phyloP scores from a whole-genome alignment of 2,113 vertebrate species.

The Psilopogon haemacephalus region DNA sequence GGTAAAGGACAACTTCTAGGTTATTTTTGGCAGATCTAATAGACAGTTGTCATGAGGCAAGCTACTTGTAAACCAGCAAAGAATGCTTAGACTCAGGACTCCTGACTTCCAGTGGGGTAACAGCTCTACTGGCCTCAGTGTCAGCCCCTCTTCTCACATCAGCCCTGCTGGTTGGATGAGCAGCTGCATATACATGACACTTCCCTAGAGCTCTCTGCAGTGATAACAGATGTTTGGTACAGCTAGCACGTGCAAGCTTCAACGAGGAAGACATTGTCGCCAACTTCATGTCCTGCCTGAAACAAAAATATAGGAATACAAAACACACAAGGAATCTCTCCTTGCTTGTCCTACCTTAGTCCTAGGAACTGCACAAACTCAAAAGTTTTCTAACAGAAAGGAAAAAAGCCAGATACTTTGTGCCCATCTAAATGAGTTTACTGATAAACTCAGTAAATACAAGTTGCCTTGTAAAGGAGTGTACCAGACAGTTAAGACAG shows the following conservation, averaged over 20 bases:
- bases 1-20: not conserved
- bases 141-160: not conserved
- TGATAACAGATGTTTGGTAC: not conserved
- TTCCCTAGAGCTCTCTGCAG: not conserved
- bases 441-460: not conserved
- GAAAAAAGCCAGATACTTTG: not conserved
- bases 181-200: not conserved
- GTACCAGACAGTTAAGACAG: not conserved
- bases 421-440: not conserved
- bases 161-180: not conserved
- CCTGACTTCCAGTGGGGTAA: not conserved
- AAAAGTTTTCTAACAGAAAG: rapidly evolving
- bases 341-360: not conserved
- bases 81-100: not conserved
- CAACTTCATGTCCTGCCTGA: not conserved
- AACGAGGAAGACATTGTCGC: rapidly evolving
- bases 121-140: not conserved
- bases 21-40: not conserved
- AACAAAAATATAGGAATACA: not conserved
- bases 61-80: not conserved
- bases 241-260: not conserved
- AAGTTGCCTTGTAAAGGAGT: not conserved
- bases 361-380: not conserved
- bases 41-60: not conserved
- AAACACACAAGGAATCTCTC: not conserved